Evolutionary conservation across 2,888 invertebrate genomes (phyloP), one percentile per base, ranked within the genome.

Genomic region (Ormia ochracea): DNA sequence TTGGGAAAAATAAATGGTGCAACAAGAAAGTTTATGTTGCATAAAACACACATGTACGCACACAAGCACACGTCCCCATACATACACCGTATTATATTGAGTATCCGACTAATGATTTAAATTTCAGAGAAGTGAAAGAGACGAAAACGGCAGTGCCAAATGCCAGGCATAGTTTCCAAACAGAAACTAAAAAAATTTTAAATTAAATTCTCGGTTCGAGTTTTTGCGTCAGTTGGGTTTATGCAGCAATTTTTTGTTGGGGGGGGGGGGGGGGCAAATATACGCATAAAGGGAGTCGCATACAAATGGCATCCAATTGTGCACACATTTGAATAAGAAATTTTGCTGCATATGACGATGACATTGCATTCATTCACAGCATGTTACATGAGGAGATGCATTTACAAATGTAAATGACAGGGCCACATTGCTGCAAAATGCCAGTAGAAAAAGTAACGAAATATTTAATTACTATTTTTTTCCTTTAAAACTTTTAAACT

Each of bases 191-290:
- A 52, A 59, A n/a, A 36, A 38, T 14, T 65, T 9, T 5, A 65
- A 58, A 73, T 65, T 58, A 66, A 74, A 74, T 66, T 66, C 50
- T 74, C 66, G 41, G n/a, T 48, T 41, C 41, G 58, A 48, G 14
- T 38, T 45, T 73, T 45, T 63, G 43, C 19, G 26, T 19, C 19
- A 69, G 28, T 14, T 12, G 23, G 38, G 28, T 26, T 54, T 52
- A 23, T 50, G 36, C 68, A 50, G 36, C 23, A 23, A 69, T 43
- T 61, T 23, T n/a, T n/a, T n/a, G n/a, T n/a, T n/a, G n/a, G n/a
- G n/a, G n/a, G n/a, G n/a, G n/a, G n/a, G n/a, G n/a, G n/a, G n/a
- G n/a, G n/a, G 33, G 33, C 14, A 48, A 48, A 23, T 1, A 4
- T 21, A 50, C 23, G 14, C 26, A 50, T 28, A 14, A 1, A 14